phyloP scores from a whole-genome alignment of 2,888 invertebrate genomes.

The Globia sparganii region DNA sequence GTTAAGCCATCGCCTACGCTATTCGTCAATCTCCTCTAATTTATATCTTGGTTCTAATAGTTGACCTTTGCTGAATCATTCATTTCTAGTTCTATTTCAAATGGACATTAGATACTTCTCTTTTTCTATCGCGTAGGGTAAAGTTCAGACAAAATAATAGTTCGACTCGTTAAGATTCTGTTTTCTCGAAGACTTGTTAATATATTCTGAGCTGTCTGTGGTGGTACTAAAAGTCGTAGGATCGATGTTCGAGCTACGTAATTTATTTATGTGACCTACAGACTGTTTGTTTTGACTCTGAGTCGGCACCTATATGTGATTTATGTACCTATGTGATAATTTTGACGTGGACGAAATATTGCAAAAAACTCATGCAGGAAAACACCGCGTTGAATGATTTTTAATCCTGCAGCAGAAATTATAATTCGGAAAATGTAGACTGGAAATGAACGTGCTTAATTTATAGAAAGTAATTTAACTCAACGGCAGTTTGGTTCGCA shows the following conservation, averaged over 20 bases:
- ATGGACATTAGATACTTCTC: background rate
- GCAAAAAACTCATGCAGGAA: too few relatives aligned
- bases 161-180: background rate
- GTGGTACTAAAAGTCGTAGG: conserved; percentile 13
- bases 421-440: background rate
- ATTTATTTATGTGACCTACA: conserved; percentile 29
- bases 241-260: conserved; percentile 8
- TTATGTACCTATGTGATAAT: background rate
- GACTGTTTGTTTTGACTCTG: conserved; percentile 33
- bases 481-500: conserved; percentile 1
- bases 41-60: conserved; percentile 13
- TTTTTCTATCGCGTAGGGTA: background rate
- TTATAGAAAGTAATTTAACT: conserved; percentile 10
- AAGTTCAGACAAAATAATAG: conserved; percentile 19
- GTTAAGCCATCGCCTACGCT: conserved; percentile 38
- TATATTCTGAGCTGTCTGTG: conserved; percentile 23
- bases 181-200: conserved; percentile 7
- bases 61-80: conserved; percentile 13
- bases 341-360: background rate
- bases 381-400: background rate
- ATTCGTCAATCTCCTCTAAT: conserved; percentile 49
- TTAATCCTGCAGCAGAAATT: background rate
- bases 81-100: conserved; percentile 11
- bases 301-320: background rate
- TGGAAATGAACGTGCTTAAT: background rate